phyloP scores from a whole-genome alignment of 2,113 vertebrate species.

The Erinaceus europaeus region DNA sequence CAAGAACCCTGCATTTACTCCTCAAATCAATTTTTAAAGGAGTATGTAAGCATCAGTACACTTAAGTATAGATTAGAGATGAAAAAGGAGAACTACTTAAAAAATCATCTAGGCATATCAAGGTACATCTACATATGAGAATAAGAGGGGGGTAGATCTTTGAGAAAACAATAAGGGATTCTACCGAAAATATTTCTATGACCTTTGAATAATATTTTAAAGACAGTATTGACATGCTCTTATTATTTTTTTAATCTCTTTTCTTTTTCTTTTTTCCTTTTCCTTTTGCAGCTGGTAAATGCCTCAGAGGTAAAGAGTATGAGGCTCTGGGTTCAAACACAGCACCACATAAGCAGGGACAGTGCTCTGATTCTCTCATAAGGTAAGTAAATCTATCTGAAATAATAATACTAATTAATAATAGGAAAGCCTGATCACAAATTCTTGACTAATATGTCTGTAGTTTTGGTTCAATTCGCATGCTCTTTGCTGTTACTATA shows the following conservation, averaged over 20 bases:
- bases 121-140: neutral
- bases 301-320: too few species aligned
- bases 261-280: neutral
- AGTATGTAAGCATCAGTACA: neutral
- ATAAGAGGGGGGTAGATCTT: neutral
- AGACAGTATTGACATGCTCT: neutral
- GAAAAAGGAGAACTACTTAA: constrained; percentile 25
- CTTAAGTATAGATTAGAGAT: neutral
- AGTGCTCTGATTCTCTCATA: too few species aligned
- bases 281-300: too few species aligned
- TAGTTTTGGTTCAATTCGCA: neutral
- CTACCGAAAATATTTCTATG: neutral
- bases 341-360: too few species aligned
- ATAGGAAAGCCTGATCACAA: neutral
- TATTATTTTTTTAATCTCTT: neutral
- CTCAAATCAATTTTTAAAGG: neutral
- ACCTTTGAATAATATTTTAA: neutral
- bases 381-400: too few species aligned
- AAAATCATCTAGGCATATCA: neutral
- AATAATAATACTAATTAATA: too few species aligned
- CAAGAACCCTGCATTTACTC: neutral
- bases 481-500: neutral
- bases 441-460: neutral
- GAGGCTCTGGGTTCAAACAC: too few species aligned
- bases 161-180: neutral